These are phyloP conservation scores for Drosophila fuyamai DNA, from an alignment of 1,140 invertebrate genomes.

Conservation along the genomic window DNA sequence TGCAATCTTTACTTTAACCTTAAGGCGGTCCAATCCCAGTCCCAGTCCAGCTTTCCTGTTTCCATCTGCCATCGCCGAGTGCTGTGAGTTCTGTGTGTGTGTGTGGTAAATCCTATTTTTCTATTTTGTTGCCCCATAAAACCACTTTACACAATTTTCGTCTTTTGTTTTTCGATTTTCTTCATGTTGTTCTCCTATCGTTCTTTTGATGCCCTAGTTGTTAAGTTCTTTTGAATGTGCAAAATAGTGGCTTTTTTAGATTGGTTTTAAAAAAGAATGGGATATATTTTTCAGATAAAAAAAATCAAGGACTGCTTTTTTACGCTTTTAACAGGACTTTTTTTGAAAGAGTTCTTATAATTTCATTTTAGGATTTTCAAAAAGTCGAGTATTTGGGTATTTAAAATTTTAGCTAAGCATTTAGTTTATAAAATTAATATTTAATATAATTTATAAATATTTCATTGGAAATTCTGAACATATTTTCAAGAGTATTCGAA, in stretches of 20 bases:
- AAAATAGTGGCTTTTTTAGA: not conserved
- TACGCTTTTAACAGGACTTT: not conserved
- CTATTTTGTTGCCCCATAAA: slow-evolving; percentile 82
- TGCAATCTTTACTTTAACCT: slow-evolving; percentile 83
- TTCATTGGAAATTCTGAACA: no score
- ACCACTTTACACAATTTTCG: slow-evolving; percentile 83
- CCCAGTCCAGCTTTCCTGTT: slow-evolving; percentile 15
- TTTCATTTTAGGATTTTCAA: no score
- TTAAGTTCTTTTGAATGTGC: not conserved
- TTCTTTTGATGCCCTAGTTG: slow-evolving; percentile 8
- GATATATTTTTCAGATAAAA: no score
- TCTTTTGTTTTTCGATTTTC: slow-evolving; percentile 82
- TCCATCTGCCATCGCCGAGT: slow-evolving; percentile 20
- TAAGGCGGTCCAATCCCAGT: slow-evolving; percentile 59
- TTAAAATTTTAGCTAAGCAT: no score
- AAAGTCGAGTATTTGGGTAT: no score
- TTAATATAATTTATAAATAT: no score
- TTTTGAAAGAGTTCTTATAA: no score
- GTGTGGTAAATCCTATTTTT: slow-evolving; percentile 81
- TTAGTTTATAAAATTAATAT: no score
- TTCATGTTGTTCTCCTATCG: slow-evolving; percentile 50
- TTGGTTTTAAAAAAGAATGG: not conserved
- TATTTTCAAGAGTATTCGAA: not conserved
- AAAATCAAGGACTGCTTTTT: no score
- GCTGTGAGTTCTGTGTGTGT: slow-evolving; percentile 23